Conservation (phyloP, 1,140 invertebrate genomes). For the Drosophila nikananu region DNA sequence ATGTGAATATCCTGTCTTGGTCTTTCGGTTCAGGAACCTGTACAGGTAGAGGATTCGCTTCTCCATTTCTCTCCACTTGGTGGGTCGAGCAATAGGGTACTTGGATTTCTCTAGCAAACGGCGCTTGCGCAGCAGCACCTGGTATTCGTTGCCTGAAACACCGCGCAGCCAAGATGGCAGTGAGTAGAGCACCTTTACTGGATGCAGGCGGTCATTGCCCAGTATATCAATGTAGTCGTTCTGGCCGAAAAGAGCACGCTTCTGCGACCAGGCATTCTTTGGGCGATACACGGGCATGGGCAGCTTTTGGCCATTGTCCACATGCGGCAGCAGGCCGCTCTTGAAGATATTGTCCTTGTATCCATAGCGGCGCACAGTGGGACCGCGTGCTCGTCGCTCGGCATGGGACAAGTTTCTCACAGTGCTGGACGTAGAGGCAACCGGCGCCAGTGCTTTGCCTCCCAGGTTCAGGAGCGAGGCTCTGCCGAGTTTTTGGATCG, state of each 20-base stretch:
- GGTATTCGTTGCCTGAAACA: constrained; percentile 94
- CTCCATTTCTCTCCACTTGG: constrained; percentile 91
- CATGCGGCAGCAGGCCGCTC: constrained; percentile 89
- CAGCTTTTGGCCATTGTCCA: constrained; percentile 85
- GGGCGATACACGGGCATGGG: constrained; percentile 89
- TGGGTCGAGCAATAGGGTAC: constrained; percentile 88
- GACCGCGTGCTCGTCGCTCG: constrained; percentile 88
- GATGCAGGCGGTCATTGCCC: constrained; percentile 92
- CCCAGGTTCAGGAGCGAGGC: constrained; percentile 11
- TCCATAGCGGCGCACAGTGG: constrained; percentile 89
- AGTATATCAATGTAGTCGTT: constrained; percentile 99
- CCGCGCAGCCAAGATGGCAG: constrained; percentile 95
- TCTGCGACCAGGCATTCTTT: constrained; percentile 90
- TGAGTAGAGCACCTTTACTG: constrained; percentile 92
- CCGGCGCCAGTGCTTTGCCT: constrained; percentile 16
- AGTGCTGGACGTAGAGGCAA: constrained; percentile 21
- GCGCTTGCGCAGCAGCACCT: constrained; percentile 91
- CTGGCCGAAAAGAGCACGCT: constrained; percentile 94
- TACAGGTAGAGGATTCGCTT: constrained; percentile 92
- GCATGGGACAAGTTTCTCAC: constrained; percentile 88
- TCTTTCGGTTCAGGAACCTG: constrained; percentile 91
- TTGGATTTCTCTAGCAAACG: constrained; percentile 88
- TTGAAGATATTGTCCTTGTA: constrained; percentile 89
- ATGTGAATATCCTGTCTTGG: constrained; percentile 88
- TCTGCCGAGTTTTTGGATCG: constrained; percentile 55